Percentiles rank a stretch among this genome's conserved stretches.
These are phyloP conservation scores for Eulithis prunata DNA, from an alignment of 2,888 invertebrate genomes.

Conservation along the genomic window DNA sequence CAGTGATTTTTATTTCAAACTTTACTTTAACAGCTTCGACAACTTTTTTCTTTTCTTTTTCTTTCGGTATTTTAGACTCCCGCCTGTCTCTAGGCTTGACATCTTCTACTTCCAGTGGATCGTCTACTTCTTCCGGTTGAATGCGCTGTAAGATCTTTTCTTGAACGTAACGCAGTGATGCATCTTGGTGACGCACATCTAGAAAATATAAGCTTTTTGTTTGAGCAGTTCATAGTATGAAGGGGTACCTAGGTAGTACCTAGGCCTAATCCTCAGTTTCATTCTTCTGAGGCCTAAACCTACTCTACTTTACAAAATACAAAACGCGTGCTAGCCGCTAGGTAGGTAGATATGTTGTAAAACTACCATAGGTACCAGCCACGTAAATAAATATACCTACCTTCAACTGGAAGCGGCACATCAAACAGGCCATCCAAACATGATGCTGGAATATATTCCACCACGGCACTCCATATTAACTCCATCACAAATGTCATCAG, in stretches of 20 bases:
- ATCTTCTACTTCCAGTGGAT: constrained; percentile 38
- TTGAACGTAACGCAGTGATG: constrained; percentile 57
- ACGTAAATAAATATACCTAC: constrained; percentile 56
- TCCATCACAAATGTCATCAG: constrained; percentile 47
- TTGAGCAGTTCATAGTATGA: too few relatives aligned
- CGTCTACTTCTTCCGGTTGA: constrained; percentile 27
- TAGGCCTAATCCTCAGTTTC: too few relatives aligned
- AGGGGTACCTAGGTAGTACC: too few relatives aligned
- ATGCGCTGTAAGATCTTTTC: constrained; percentile 53
- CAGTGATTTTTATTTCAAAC: constrained; percentile 59
- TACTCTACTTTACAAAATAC: neutral
- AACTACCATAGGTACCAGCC: neutral
- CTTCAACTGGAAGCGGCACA: constrained; percentile 60
- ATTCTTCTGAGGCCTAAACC: too few relatives aligned
- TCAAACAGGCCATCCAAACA: constrained; percentile 64
- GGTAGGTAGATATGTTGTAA: too few relatives aligned
- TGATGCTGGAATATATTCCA: constrained; percentile 59
- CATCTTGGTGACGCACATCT: constrained; percentile 73
- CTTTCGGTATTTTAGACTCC: constrained; percentile 47
- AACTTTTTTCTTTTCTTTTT: constrained; percentile 52
- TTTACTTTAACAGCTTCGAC: constrained; percentile 50
- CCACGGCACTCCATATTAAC: constrained; percentile 62
- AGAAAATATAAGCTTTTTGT: neutral
- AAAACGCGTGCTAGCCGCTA: neutral
- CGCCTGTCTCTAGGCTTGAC: constrained; percentile 37